phyloP scores from a whole-genome alignment of 53 echinoderm and acorn worm genomes.

The Holothuria leucospilota region DNA sequence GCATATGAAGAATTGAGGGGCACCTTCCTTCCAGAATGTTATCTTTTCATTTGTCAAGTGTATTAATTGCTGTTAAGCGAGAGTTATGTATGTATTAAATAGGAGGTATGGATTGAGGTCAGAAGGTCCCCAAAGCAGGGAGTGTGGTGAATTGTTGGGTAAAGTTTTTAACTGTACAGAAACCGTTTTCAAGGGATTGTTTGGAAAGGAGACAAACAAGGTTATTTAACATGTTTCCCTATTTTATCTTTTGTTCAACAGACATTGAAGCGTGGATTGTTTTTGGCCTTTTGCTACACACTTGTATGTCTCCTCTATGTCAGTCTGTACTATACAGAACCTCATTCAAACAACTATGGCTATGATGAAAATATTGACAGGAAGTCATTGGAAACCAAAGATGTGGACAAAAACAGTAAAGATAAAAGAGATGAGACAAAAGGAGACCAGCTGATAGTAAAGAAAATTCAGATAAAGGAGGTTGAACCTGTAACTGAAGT shows the following conservation, averaged over 20 bases:
- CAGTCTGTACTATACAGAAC: constrained; percentile 71
- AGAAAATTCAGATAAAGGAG: neutral
- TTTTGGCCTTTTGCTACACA: constrained; percentile 79
- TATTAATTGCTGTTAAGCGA: too few species aligned
- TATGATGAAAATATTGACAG: constrained; percentile 20
- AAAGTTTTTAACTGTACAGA: too few species aligned
- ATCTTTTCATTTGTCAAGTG: too few species aligned
- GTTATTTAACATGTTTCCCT: neutral
- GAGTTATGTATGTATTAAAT: too few species aligned
- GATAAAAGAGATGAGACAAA: neutral
- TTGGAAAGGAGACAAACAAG: neutral
- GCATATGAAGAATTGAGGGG: too few species aligned
- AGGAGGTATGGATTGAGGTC: too few species aligned
- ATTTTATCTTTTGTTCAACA: constrained; percentile 23
- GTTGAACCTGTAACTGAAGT: neutral
- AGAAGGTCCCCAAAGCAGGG: too few species aligned
- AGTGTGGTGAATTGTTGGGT: too few species aligned
- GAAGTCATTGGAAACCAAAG: neutral
- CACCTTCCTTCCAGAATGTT: too few species aligned
- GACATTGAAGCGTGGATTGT: constrained; percentile 68
- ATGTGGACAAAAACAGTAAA: neutral
- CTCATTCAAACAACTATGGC: constrained; percentile 20
- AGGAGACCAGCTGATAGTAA: neutral
- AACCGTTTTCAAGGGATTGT: neutral
- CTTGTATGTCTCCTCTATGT: constrained; percentile 77